These are phyloP conservation scores for Lasioglossum leucozonium DNA, from an alignment of 2,888 invertebrate species.

Conservation along the genomic window DNA sequence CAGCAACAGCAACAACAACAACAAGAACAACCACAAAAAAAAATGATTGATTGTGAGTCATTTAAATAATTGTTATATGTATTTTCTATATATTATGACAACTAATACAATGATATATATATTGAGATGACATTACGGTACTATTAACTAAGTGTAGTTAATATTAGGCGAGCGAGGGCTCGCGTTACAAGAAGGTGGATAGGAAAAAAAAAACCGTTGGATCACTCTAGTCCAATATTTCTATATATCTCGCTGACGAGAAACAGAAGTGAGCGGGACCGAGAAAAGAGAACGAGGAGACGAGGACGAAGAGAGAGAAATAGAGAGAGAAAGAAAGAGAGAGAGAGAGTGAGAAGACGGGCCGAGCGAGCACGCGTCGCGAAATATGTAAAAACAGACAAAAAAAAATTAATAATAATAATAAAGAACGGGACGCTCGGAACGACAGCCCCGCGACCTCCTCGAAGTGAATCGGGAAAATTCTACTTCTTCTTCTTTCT, in stretches of 20 bases:
- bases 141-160: constrained; percentile 83
- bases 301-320: background rate
- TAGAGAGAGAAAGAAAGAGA: constrained; percentile 1
- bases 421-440: constrained; percentile 61
- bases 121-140: constrained; percentile 82
- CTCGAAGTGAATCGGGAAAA: background rate
- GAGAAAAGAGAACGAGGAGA: constrained; percentile 2
- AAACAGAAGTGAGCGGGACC: constrained; percentile 13
- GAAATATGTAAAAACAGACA: constrained; percentile 50
- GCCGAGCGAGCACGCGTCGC: constrained; percentile 46
- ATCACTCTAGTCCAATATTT: constrained; percentile 77
- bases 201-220: constrained; percentile 60
- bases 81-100: constrained; percentile 84
- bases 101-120: constrained; percentile 78
- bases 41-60: constrained; percentile 83
- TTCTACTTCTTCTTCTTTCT: background rate
- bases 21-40: constrained; percentile 11
- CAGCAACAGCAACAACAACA: constrained; percentile 1
- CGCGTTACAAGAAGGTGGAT: constrained; percentile 51
- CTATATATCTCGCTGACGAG: constrained; percentile 70
- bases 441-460: constrained; percentile 26
- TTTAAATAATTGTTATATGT: constrained; percentile 84
- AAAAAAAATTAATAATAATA: constrained; percentile 34
- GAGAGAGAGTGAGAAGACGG: constrained; percentile 41
- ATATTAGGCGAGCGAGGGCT: constrained; percentile 75